phyloP scores from a whole-genome alignment of 2,797 vertebrate genomes.

The Gymnoscopelus microlampas region DNA sequence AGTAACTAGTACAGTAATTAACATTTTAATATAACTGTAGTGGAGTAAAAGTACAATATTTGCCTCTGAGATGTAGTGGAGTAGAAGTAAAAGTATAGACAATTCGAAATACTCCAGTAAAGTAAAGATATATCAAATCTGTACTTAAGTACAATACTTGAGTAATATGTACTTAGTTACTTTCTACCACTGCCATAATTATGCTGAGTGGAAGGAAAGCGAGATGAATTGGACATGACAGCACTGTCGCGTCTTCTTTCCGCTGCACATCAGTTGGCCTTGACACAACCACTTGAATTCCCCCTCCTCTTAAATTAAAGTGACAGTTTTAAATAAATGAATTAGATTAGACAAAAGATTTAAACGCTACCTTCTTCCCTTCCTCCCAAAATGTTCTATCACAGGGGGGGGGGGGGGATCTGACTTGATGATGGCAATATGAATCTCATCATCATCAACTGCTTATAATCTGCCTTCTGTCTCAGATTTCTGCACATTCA shows the following conservation, averaged over 20 bases:
- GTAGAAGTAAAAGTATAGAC: no score
- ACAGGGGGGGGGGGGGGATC: constrained; percentile 43
- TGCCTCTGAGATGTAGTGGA: no score
- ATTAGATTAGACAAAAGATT: constrained; percentile 75
- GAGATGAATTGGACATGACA: constrained; percentile 75
- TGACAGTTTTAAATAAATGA: constrained; percentile 79
- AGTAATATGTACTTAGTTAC: no score
- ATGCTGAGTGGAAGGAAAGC: constrained; percentile 54
- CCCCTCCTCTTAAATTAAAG: constrained; percentile 69
- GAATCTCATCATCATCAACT: constrained; percentile 55
- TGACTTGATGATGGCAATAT: constrained; percentile 55
- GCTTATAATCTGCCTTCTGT: constrained; percentile 54
- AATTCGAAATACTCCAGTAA: no score
- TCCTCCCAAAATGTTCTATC: constrained; percentile 42
- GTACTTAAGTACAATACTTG: no score
- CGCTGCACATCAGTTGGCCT: constrained; percentile 60
- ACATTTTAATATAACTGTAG: no score
- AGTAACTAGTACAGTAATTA: no score
- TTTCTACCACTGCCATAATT: neutral
- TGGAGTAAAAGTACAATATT: no score
- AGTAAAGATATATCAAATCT: no score
- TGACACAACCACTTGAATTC: constrained; percentile 74
- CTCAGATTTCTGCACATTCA: constrained; percentile 48
- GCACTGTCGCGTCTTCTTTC: constrained; percentile 47
- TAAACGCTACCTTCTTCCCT: constrained; percentile 53